Evolutionary conservation across 2,113 vertebrate genomes (phyloP), one percentile per base, ranked within the genome.

Genomic region (Erythrolamprus reginae): DNA sequence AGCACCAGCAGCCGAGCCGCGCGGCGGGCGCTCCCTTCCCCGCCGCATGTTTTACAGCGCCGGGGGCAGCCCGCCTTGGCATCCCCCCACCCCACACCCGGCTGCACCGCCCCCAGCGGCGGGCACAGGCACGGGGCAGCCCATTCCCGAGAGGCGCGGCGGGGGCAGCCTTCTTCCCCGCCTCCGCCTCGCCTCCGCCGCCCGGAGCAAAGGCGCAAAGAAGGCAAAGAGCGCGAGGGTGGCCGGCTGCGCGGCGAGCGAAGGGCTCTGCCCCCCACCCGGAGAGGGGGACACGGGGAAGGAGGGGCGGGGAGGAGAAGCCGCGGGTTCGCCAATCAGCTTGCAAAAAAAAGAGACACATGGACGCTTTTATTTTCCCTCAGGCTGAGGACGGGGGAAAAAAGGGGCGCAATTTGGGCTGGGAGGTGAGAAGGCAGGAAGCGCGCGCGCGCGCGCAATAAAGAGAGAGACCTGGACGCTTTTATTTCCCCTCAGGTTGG

Each of bases 31-130:
- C 55, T 86, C 89, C 88, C 13, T n/a, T 42, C 4, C 88, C 70
- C 90, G 13, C 95, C 88, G 91, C 95, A 96, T 94, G 93, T 90
- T 45, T 91, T 88, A 58, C 93, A 90, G 94, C 90, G 93, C 93
- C 53, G 92, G 88, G 92, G 92, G 94, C 93, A 92, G 92, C 93
- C 89, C 65, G 45, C 23, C 58, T n/a, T 28, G 89, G 91, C 88
- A 50, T 82, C 53, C 48, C 47, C 5, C 48, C 84, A n/a, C n/a
- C n/a, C n/a, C n/a, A n/a, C n/a, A n/a, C 89, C 65, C 82, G 83
- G 53, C 90, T 86, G 86, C 93, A 50, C 65, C 89, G 58, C 84
- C 89, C 84, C 51, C 84, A 70, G 65, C 65, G 48, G 58, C 50
- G 89, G 89, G 84, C 89, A 52, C 10, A 28, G n/a, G 56, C 45